These are phyloP conservation scores for Troglohyphantes excavatus DNA, from an alignment of 2,888 invertebrate genomes.

Conservation along the genomic window DNA sequence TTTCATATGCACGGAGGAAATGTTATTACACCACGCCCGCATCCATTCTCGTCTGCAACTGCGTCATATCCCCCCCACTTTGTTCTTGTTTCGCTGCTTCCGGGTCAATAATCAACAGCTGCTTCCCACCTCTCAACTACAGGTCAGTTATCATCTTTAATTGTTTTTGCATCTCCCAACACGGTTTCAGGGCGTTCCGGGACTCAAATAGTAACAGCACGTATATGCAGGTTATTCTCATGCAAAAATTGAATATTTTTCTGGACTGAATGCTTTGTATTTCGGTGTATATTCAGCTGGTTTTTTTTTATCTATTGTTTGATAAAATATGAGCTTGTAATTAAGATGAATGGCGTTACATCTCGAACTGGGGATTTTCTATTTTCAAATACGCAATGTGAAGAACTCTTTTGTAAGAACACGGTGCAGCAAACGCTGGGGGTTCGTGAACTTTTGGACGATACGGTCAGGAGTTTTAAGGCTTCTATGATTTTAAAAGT, in stretches of 20 bases:
- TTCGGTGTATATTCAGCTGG: neutral
- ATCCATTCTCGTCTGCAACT: neutral
- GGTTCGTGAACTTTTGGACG: too few species aligned
- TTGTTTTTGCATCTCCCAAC: conserved; percentile 2
- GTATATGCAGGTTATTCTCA: neutral
- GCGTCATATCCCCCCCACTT: neutral
- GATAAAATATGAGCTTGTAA: neutral
- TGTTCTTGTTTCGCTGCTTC: conserved; percentile 14
- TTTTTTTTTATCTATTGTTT: neutral
- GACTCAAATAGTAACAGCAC: neutral
- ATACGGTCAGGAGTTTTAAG: too few species aligned
- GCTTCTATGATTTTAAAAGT: too few species aligned
- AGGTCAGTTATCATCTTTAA: conserved; percentile 16
- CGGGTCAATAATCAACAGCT: conserved; percentile 46
- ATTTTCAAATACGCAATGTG: neutral
- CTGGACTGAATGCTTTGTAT: neutral
- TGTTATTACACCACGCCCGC: neutral
- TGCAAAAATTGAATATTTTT: neutral
- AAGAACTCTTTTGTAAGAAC: too few species aligned
- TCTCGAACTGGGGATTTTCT: neutral
- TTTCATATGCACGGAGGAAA: too few species aligned
- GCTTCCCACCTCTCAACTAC: conserved; percentile 1
- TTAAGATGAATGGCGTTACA: neutral
- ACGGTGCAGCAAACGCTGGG: too few species aligned
- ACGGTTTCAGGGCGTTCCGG: neutral